Evolutionary conservation across 2,797 vertebrate species (phyloP).

Genomic region (Hirundo rustica): DNA sequence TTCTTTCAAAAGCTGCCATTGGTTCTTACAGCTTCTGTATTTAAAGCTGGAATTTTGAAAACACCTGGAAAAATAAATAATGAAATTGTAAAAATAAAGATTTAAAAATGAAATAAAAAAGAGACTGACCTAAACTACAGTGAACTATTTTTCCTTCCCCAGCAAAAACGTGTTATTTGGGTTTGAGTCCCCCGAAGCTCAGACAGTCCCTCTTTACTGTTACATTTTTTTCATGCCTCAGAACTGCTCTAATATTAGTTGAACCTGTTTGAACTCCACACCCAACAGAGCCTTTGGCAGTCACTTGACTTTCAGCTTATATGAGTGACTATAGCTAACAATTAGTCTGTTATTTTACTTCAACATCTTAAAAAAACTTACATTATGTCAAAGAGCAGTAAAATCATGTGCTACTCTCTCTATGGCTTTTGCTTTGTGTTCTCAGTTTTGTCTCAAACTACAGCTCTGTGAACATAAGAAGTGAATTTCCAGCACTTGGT

Average conservation of each 20-base stretch:
- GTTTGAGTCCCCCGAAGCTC: background rate
- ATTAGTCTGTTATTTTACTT: conserved; percentile 13
- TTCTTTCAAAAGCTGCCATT: background rate
- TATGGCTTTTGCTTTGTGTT: background rate
- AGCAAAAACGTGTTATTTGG: background rate
- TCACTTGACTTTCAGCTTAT: background rate
- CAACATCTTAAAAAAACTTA: background rate
- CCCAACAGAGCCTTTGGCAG: background rate
- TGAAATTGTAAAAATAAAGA: conserved; percentile 25
- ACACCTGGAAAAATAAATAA: conserved; percentile 25
- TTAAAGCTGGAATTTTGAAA: conserved; percentile 29
- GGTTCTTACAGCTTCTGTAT: background rate
- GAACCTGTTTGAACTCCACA: conserved; percentile 14
- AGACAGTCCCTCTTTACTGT: background rate
- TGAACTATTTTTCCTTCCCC: background rate
- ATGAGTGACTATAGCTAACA: background rate
- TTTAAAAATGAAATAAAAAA: background rate
- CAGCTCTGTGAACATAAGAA: background rate
- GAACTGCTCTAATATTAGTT: background rate
- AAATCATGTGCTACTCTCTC: background rate
- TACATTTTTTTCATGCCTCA: background rate
- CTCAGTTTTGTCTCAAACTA: background rate
- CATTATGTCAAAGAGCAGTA: background rate
- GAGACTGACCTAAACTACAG: background rate
- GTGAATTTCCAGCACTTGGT: background rate